Evolutionary conservation across 2,888 invertebrate genomes (phyloP).

Genomic region (Lymantria dispar): DNA sequence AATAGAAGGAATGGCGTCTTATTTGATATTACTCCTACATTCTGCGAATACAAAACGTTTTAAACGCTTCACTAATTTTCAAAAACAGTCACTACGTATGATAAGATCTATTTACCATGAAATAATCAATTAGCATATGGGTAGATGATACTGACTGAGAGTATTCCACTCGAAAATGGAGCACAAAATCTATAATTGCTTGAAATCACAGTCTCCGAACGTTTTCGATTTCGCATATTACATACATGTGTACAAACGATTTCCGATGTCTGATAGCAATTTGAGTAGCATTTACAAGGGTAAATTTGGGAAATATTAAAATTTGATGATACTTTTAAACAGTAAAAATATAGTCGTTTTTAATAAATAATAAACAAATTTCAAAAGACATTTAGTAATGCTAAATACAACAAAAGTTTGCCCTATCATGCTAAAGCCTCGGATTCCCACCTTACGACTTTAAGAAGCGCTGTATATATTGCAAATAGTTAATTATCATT

Average conservation of each 20-base stretch:
- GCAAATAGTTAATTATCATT: too few species aligned
- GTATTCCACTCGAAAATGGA: slow-evolving; percentile 39
- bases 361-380: too few species aligned
- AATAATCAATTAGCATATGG: slow-evolving; percentile 24
- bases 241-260: slow-evolving; percentile 56
- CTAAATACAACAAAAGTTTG: too few species aligned
- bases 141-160: slow-evolving; percentile 22
- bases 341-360: neutral
- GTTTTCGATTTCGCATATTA: slow-evolving; percentile 61
- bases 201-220: slow-evolving; percentile 53
- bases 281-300: slow-evolving; percentile 43
- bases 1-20: too few species aligned
- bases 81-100: too few species aligned
- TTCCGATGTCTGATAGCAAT: slow-evolving; percentile 61
- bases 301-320: slow-evolving; percentile 1
- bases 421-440: too few species aligned
- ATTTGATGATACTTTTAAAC: neutral
- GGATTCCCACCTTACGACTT: too few species aligned
- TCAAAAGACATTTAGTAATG: too few species aligned
- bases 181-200: slow-evolving; percentile 47
- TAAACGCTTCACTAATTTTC: too few species aligned
- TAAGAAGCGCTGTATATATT: too few species aligned
- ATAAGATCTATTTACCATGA: neutral
- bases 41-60: too few species aligned
- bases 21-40: too few species aligned